Base-by-base conservation (phyloP, 2,797 vertebrate species). In the Pseudomugil tenellus region DNA sequence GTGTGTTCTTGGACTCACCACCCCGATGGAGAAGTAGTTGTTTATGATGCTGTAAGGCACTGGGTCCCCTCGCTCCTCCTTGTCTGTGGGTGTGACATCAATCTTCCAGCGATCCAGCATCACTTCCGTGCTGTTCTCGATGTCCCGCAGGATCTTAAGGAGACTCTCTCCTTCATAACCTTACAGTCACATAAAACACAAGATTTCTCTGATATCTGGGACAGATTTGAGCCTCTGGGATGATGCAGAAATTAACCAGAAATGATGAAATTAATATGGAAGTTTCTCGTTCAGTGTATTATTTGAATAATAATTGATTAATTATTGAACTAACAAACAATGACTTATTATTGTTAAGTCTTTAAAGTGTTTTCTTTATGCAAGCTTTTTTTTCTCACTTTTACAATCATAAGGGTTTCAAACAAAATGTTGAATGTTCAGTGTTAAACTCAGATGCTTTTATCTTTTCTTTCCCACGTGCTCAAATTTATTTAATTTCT, bases 11-110 rank as follows among this genome's bases (percentile, higher is more conserved):
- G 4, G 11, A 81, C 97, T 97, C 94, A 98, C 96, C 96, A 97
- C 96, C 12, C 97, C 96, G 73, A 98, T 97, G 81, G 96, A 98
- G 91, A 98, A 98, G 88, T 98, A 97, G 92, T 98, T 98, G 92
- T 98, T 98, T 72, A 98, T 90, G 78, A 98, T 98, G 73, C 94
- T 95, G 91, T 97, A 98, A 91, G 96, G 97, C 92, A 97, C 96
- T 70, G 96, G 96, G 89, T 98, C 97, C 60, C 97, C 97, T 67
- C 93, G 95, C 90, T 97, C 96, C 49, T 97, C 97, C 90, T 95
- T 96, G 90, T 98, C 96, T 3, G 94, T 92, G 48, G 96, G 94
- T 32, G 94, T 95, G 63, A 98, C 96, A 72, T 97, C 95, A 0
- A 98, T 96, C 89, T 95, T 97, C 97, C 97, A 98, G 80, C 97